Evolutionary conservation across 2,797 vertebrate genomes (phyloP).

Genomic region (Aphelocoma californica): DNA sequence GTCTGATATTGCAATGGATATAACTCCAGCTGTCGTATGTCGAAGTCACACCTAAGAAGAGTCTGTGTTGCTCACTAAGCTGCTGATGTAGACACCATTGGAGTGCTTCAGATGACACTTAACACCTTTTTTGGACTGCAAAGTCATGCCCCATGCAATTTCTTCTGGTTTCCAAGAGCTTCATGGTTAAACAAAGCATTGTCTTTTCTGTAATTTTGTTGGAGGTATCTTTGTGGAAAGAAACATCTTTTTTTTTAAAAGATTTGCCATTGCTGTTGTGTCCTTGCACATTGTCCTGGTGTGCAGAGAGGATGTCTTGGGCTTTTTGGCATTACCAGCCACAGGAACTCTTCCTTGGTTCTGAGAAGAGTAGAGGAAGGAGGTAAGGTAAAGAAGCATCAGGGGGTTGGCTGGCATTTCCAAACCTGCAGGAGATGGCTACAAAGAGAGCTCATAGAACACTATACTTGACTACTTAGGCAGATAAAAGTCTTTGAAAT

Average conservation of each 20-base stretch:
- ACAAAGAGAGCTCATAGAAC: neutral
- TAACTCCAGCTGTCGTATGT: neutral
- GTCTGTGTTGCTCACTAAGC: neutral
- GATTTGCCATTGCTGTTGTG: neutral
- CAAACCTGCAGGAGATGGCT: neutral
- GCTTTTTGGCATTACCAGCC: neutral
- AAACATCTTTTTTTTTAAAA: neutral
- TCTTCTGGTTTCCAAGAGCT: neutral
- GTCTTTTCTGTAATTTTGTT: neutral
- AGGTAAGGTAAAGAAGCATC: neutral
- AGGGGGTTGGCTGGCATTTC: neutral
- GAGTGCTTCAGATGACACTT: neutral
- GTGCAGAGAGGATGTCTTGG: neutral
- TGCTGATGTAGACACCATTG: fast-evolving
- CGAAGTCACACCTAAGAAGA: neutral
- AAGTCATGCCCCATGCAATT: neutral
- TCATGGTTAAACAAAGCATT: neutral
- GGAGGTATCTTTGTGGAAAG: neutral
- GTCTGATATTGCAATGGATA: neutral
- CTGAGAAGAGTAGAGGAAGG: neutral
- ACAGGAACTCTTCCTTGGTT: neutral
- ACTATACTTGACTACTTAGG: neutral
- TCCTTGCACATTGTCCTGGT: neutral
- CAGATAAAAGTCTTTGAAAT: neutral
- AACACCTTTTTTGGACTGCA: neutral